Base-by-base conservation (phyloP, 2,113 vertebrate species). In the Prionailurus bengalensis region DNA sequence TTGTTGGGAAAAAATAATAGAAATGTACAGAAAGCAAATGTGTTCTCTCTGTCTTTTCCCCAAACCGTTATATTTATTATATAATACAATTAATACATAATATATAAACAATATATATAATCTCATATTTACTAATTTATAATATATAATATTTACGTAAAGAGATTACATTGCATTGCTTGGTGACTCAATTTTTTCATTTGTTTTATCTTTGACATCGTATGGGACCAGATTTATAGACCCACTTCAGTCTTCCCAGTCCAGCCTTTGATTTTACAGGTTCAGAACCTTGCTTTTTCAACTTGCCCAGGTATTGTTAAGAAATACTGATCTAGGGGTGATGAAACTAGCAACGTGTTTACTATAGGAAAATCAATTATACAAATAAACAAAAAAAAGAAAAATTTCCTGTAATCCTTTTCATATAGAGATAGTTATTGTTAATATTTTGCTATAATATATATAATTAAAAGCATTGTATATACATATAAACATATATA, bases 311-410 rank as follows among this genome's bases (percentile, higher is more conserved):
- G 3, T 70, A n/a, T 76, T 88, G 14, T 83, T 70, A 55, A 71
- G 79, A 87, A 78, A 61, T 17, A 39, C 8, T 23, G 25, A 88
- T n/a, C 23, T 65, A 71, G 21, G 23, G 3, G 33, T 91, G 31
- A 74, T 88, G 89, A 93, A 88, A 85, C 65, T 68, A 33, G 16
- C 85, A 15, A 15, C 25, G 74, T 80, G 3, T 61, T 93, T 86
- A 65, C 65, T 95, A 2, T 33, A 19, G 2, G 81, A 95, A 91
- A 70, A 97, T 76, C 13, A 42, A n/a, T 74, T 82, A 81, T 87
- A 61, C 19, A 81, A 39, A 61, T 85, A 68, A 88, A 70, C n/a
- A 86, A 86, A 33, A 58, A 73, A 25, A 51, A 66, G 29, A 61
- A 80, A 86, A 73, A 55, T 21, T 65, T 74, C 74, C n/a, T 82